phyloP scores from a whole-genome alignment of 2,888 invertebrate genomes.

The Mycogona germanica region DNA sequence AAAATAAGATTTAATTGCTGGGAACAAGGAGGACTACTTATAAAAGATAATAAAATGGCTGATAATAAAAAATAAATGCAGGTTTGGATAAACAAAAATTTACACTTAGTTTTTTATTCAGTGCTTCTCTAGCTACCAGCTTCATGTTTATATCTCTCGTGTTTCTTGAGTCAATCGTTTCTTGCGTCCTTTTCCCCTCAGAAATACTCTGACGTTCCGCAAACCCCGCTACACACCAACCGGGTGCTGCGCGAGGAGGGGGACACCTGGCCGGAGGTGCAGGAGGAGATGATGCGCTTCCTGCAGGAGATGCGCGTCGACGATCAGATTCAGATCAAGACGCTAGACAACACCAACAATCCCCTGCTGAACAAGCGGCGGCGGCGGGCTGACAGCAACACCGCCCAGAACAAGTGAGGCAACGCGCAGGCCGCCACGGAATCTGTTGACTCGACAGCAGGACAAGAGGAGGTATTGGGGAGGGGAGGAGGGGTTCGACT shows the following conservation, averaged over 20 bases:
- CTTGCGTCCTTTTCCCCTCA: conserved; percentile 28
- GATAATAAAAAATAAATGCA: too few relatives aligned
- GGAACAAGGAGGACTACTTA: too few relatives aligned
- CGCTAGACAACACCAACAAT: conserved; percentile 84
- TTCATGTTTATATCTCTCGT: not conserved
- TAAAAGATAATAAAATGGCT: too few relatives aligned
- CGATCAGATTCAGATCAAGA: conserved; percentile 88
- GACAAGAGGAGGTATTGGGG: too few relatives aligned
- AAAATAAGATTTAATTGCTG: too few relatives aligned
- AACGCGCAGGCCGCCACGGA: too few relatives aligned
- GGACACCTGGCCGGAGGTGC: conserved; percentile 88
- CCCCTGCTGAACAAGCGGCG: conserved; percentile 70
- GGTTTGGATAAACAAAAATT: too few relatives aligned
- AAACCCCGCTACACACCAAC: conserved; percentile 86
- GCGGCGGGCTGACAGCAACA: conserved; percentile 14
- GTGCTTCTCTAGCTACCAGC: not conserved
- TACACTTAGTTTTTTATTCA: too few relatives aligned
- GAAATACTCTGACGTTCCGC: conserved; percentile 76
- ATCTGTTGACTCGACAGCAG: too few relatives aligned
- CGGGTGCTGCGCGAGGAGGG: conserved; percentile 78
- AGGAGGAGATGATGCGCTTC: conserved; percentile 95
- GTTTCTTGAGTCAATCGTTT: not conserved
- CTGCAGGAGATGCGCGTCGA: conserved; percentile 97
- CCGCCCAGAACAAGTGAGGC: too few relatives aligned
- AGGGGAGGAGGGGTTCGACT: too few relatives aligned